These are phyloP conservation scores for Agrotis exclamationis DNA, from an alignment of 2,888 invertebrate genomes.

Conservation along the genomic window DNA sequence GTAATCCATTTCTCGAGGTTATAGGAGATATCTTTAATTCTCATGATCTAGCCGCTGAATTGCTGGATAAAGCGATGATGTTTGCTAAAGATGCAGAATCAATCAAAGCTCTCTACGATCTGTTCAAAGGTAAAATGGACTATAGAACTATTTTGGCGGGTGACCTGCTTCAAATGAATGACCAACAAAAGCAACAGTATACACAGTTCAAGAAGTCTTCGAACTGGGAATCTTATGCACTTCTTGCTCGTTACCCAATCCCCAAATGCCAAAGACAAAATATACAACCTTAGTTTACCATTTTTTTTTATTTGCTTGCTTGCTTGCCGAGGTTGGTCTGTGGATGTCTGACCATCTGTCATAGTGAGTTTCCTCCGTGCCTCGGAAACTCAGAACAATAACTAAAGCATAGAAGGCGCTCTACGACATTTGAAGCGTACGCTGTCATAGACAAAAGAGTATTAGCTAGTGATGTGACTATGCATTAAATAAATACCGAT, in stretches of 20 bases:
- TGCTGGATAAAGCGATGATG: conserved; percentile 22
- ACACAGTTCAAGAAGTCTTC: background rate
- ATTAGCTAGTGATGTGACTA: no score
- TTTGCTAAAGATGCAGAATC: conserved; percentile 20
- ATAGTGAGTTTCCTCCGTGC: no score
- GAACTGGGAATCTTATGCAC: background rate
- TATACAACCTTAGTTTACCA: background rate
- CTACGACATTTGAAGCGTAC: no score
- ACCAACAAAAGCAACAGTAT: background rate
- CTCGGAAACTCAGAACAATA: no score
- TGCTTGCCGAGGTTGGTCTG: no score
- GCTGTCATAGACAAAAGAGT: no score
- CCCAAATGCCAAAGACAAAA: background rate
- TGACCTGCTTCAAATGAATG: conserved; percentile 1
- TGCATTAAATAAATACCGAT: no score
- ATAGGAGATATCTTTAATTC: conserved; percentile 28
- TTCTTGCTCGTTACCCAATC: background rate
- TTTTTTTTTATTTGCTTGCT: no score
- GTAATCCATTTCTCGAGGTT: conserved; percentile 44
- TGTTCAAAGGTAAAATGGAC: conserved; percentile 20
- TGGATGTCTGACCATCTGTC: no score
- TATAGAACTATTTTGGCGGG: conserved; percentile 3
- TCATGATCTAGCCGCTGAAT: conserved; percentile 24
- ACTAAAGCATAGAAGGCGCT: no score
- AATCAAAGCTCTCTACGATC: conserved; percentile 24